Percentiles rank a stretch among this genome's conserved stretches.
These are phyloP conservation scores for Strix uralensis DNA, from an alignment of 2,113 vertebrate species.

Conservation along the genomic window DNA sequence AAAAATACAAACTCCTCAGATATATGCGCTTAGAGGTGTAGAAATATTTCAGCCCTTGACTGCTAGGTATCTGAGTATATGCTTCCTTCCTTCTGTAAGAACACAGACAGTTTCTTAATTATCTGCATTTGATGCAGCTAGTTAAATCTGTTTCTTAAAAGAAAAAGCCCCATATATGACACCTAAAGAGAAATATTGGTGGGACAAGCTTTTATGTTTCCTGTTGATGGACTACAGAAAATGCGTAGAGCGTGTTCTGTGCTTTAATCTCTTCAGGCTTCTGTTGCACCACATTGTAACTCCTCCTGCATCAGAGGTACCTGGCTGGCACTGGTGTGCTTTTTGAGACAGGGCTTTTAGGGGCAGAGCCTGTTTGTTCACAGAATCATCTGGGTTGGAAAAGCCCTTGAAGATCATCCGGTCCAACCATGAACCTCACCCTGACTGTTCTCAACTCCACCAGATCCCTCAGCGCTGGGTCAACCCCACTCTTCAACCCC, in stretches of 20 bases:
- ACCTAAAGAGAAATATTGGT: neutral
- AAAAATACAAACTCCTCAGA: neutral
- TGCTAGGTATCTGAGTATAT: neutral
- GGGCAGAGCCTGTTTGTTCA: neutral
- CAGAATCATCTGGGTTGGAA: too few relatives aligned
- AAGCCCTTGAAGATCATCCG: too few relatives aligned
- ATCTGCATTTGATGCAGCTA: neutral
- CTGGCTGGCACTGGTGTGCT: neutral
- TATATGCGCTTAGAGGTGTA: neutral
- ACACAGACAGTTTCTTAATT: neutral
- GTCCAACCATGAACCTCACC: too few relatives aligned
- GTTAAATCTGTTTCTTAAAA: neutral
- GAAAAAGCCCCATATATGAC: neutral
- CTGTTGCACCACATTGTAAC: accelerated
- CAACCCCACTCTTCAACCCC: too few relatives aligned
- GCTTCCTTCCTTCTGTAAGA: neutral
- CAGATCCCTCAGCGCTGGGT: too few relatives aligned
- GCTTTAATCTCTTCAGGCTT: neutral
- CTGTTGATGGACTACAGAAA: neutral
- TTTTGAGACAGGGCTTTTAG: neutral
- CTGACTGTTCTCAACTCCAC: too few relatives aligned
- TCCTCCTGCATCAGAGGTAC: accelerated
- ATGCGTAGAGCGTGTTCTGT: neutral
- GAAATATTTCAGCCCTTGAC: neutral
- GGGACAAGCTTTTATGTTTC: neutral